Evolutionary conservation across 2,888 invertebrate genomes (phyloP).

Genomic region (Dolichomitus sp.): DNA sequence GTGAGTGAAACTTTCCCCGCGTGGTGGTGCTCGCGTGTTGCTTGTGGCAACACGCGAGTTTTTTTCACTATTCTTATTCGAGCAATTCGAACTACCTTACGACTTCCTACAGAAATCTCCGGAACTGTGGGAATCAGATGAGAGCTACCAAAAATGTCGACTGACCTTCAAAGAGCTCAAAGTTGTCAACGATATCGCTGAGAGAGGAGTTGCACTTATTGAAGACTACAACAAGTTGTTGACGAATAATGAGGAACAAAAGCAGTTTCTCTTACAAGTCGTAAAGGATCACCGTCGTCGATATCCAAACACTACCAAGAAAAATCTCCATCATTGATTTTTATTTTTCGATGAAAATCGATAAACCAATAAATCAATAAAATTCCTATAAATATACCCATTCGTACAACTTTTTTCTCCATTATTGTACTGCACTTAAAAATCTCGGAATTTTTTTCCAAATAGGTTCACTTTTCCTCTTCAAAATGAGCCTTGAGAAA

Average conservation of each 20-base stretch:
- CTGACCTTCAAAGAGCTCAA: conserved; percentile 1
- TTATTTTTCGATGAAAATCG: neutral
- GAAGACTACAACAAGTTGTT: conserved; percentile 15
- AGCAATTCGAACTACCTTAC: conserved; percentile 35
- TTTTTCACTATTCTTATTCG: conserved; percentile 22
- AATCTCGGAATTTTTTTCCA: neutral
- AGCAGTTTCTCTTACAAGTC: neutral
- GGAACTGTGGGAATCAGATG: conserved; percentile 19
- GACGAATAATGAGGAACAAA: conserved; percentile 2
- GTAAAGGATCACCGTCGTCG: conserved; percentile 2
- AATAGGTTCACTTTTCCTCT: neutral
- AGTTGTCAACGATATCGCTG: conserved; percentile 38
- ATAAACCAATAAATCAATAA: neutral
- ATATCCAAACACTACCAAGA: neutral
- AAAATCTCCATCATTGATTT: neutral
- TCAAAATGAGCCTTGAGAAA: conserved; percentile 8
- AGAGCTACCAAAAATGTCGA: conserved; percentile 17
- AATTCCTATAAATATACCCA: neutral
- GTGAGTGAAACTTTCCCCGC: neutral
- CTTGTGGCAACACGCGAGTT: neutral
- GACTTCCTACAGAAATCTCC: conserved; percentile 35
- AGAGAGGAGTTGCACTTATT: conserved; percentile 24
- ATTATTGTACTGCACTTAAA: neutral
- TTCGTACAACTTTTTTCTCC: neutral
- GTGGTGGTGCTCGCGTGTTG: neutral